Base-by-base conservation (phyloP, 2,113 vertebrate species). In the Calidris pygmaea region DNA sequence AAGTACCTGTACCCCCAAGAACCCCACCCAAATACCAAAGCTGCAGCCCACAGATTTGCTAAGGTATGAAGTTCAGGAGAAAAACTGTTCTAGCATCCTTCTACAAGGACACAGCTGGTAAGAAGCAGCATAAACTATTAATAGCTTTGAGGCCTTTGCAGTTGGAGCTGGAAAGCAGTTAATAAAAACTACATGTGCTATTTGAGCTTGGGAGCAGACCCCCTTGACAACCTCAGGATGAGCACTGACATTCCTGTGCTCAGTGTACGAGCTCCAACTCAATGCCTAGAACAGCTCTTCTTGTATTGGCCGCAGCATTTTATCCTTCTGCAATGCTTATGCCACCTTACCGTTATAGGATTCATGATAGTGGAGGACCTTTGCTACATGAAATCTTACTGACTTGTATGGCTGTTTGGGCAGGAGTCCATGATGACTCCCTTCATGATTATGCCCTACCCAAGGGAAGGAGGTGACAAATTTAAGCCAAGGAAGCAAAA, bases 291-390 rank as follows among this genome's bases (percentile, higher is more conserved):
- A 20, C 12, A 39, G 21, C 66, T 75, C 27, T 17, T 70, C 39
- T 45, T 56, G 3, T 27, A 18, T 1, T 24, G 11, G 45, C 34
- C 32, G 21, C 0, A 1, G 35, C n/a, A 21, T 59, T 67, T 34
- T 24, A 9, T 19, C 35, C 47, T 81, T 39, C 87, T 56, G 53
- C 76, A 72, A 7, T 3, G 1, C 29, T 48, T 20, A 6, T 1
- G 2, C 24, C 22, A 21, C 34, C 43, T 14, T 41, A 1, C 72
- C 53, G 53, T 4, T 27, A 8, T 1, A 35, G 43, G 48, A 37
- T 18, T 13, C 14, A 1, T 9, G 30, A 15, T 0, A 37, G 30
- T 1, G 17, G 53, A 15, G 37, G 18, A 56, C 17, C 58, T 55
- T 70, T 0, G 5, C 66, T 75, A 22, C 7, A 1, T 13, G 34